A percentile compares a stretch with the other conserved stretches of the same genome.
phyloP scores from a whole-genome alignment of 2,797 vertebrate genomes.

The Cephalopachus bancanus region DNA sequence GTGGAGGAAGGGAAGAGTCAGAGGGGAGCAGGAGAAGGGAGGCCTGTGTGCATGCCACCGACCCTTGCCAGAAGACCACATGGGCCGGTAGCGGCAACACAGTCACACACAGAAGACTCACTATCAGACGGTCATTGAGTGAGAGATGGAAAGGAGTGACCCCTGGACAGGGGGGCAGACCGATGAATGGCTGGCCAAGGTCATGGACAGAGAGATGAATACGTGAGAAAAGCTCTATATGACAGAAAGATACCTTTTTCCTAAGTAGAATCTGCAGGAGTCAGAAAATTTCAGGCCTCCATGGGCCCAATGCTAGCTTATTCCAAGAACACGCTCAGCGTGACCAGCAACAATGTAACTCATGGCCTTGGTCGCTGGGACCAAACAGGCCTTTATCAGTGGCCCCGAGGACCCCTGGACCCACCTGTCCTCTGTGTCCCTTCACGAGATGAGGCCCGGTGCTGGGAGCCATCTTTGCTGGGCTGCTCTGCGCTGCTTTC shows the following conservation, averaged over 20 bases:
- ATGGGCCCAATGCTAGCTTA: not conserved
- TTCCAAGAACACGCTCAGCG: not conserved
- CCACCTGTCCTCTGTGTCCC: constrained; percentile 86
- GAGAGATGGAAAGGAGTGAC: not conserved
- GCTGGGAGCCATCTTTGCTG: constrained; percentile 87
- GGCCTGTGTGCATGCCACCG: not conserved
- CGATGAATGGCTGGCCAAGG: not conserved
- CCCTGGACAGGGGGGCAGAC: not conserved
- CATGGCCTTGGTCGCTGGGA: accelerated
- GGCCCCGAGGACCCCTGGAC: not conserved
- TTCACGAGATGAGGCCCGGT: constrained; percentile 81
- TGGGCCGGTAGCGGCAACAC: accelerated
- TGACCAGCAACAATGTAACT: not conserved
- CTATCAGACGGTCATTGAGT: accelerated
- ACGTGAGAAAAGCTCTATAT: not conserved
- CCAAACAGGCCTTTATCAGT: not conserved
- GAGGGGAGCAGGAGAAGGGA: not conserved
- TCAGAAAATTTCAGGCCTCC: not conserved
- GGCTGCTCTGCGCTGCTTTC: constrained; percentile 92
- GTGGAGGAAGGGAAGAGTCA: not conserved
- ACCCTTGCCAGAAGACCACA: not conserved
- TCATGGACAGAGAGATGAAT: not conserved
- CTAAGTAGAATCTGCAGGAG: not conserved
- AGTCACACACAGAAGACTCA: not conserved
- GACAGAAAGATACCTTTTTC: not conserved